Evolutionary conservation across 2,797 vertebrate genomes (phyloP), one percentile per base, ranked within the genome.

Genomic region (Sibirionetta formosa): DNA sequence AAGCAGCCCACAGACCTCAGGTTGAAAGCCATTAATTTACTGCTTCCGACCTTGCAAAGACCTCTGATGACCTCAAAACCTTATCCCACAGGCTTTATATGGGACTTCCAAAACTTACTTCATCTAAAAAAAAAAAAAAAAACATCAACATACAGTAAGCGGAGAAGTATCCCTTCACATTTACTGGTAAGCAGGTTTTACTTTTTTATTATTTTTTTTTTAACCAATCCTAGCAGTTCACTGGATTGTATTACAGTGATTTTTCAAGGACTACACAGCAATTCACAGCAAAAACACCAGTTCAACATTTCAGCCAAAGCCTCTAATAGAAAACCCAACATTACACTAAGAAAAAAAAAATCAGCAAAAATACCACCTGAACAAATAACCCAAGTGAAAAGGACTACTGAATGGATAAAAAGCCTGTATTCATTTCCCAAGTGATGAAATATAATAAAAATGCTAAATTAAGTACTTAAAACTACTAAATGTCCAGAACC

Each of bases 311-410:
- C 80, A 93, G 82, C 70, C 44, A 92, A 97, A 91, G 26, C 48
- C 66, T 75, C 31, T 70, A 94, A 83, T 1, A 82, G 24, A 93
- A 86, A 82, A 42, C 57, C 57, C 86, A 93, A 79, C 71, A 72
- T 87, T 69, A 46, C 9, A 63, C 66, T 35, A 93, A 65, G 88
- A 94, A 86, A 94, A 94, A 68, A 71, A 38, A 88, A 91, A 58
- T 54, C 51, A 82, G 86, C 81, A 78, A 2, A 94, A 96, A 88
- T 75, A 51, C 83, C 96, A 94, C 88, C 94, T 96, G 91, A 94
- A 95, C 56, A 96, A 97, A 95, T 87, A 97, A 94, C 44, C 11
- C 19, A 89, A 87, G 89, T 68, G 48, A 64, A 57, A 78, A 92
- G 79, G 97, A 94, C 29, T 76, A 88, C 20, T 50, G 15, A 93